These are phyloP conservation scores for Cebus imitator DNA, from an alignment of 2,113 vertebrate genomes.

Conservation along the genomic window DNA sequence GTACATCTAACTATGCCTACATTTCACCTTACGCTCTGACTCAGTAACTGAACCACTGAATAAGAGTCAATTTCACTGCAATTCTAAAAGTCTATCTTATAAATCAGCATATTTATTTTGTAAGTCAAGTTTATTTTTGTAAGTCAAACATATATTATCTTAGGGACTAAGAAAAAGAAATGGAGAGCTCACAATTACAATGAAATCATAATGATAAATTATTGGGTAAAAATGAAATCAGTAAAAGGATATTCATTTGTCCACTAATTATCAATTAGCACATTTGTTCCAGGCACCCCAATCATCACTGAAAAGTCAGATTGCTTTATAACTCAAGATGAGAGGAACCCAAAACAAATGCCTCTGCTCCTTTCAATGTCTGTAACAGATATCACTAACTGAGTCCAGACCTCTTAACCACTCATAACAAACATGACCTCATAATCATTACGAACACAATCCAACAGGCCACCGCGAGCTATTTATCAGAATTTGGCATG, in stretches of 20 bases:
- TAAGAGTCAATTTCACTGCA: background rate
- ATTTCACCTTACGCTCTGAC: background rate
- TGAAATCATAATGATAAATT: background rate
- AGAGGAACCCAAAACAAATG: constrained; percentile 15
- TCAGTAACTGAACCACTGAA: background rate
- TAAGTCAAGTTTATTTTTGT: background rate
- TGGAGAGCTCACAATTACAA: background rate
- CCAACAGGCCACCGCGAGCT: background rate
- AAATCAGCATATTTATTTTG: background rate
- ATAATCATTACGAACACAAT: constrained; percentile 9
- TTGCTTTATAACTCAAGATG: constrained; percentile 17
- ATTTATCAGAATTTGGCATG: constrained; percentile 32
- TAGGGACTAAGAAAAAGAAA: background rate
- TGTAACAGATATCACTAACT: background rate
- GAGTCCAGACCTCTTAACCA: constrained; percentile 20
- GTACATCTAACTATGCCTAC: background rate
- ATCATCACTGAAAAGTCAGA: background rate
- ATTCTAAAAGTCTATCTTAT: background rate
- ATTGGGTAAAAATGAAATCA: background rate
- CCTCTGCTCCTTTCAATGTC: background rate
- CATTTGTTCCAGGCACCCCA: background rate
- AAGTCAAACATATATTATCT: background rate
- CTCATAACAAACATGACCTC: background rate
- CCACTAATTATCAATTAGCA: background rate
- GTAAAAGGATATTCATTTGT: background rate